Conservation (phyloP, 2,113 vertebrate species). For the Anolis carolinensis region DNA sequence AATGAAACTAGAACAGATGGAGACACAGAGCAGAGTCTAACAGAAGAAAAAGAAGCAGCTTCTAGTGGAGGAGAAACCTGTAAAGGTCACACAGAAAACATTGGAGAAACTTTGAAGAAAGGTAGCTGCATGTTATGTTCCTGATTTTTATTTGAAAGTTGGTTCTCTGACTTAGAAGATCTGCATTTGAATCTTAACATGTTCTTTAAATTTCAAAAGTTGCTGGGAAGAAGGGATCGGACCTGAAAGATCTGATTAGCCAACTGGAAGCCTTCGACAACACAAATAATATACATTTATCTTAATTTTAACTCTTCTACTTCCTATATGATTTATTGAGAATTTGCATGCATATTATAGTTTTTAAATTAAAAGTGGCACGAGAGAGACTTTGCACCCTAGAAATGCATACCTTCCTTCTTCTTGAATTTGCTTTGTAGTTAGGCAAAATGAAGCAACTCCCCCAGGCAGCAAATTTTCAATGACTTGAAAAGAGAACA, state of each 20-base stretch:
- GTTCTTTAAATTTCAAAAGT: background rate
- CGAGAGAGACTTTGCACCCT: no score
- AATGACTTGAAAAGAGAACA: no score
- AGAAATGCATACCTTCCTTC: no score
- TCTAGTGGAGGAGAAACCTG: background rate
- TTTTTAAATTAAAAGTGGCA: no score
- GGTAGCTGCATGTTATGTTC: background rate
- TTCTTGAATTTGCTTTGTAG: no score
- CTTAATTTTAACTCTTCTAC: no score
- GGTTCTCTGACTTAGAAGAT: background rate
- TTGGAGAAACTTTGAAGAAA: slow-evolving; percentile 26
- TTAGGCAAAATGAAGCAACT: no score
- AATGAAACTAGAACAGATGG: background rate
- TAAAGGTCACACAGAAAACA: background rate
- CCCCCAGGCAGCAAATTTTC: no score
- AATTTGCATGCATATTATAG: no score
- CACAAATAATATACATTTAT: no score
- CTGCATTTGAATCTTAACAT: background rate
- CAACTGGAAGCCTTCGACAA: no score
- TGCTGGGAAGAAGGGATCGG: background rate
- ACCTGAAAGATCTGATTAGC: background rate
- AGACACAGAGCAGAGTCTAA: background rate
- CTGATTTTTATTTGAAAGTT: background rate
- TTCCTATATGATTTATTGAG: no score
- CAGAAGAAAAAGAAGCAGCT: background rate